These are phyloP conservation scores for Atethmia centrago DNA, from an alignment of 2,888 invertebrate species.

Conservation along the genomic window DNA sequence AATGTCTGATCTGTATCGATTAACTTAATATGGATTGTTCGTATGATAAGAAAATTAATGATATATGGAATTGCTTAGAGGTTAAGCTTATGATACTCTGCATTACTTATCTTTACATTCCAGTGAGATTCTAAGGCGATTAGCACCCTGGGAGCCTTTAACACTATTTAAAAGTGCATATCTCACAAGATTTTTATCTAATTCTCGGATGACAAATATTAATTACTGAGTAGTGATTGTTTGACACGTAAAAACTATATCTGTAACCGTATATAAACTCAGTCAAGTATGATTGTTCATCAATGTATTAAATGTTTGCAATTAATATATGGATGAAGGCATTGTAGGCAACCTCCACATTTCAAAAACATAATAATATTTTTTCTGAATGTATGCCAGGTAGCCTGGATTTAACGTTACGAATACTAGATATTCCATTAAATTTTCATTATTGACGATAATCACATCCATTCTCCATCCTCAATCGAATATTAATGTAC, in stretches of 20 bases:
- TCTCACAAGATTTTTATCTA: not conserved
- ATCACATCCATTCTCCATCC: slow-evolving; percentile 13
- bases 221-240: not conserved
- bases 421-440: not conserved
- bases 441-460: not conserved
- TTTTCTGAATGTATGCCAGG: not conserved
- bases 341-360: not conserved
- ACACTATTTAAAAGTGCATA: slow-evolving; percentile 6
- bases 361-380: not conserved
- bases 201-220: not conserved
- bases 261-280: not conserved
- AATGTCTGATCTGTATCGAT: slow-evolving; percentile 29
- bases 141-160: slow-evolving; percentile 19
- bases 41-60: slow-evolving; percentile 31
- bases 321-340: not conserved
- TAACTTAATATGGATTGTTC: slow-evolving; percentile 2
- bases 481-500: slow-evolving; percentile 28
- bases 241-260: not conserved
- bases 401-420: not conserved
- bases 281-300: not conserved
- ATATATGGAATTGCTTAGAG: slow-evolving; percentile 21
- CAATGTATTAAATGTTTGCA: not conserved
- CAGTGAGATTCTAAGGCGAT: not conserved
- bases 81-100: slow-evolving; percentile 26
- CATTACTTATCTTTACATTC: slow-evolving; percentile 32